Evolutionary conservation across 2,113 vertebrate species (phyloP).

Genomic region (Noctilio leporinus): DNA sequence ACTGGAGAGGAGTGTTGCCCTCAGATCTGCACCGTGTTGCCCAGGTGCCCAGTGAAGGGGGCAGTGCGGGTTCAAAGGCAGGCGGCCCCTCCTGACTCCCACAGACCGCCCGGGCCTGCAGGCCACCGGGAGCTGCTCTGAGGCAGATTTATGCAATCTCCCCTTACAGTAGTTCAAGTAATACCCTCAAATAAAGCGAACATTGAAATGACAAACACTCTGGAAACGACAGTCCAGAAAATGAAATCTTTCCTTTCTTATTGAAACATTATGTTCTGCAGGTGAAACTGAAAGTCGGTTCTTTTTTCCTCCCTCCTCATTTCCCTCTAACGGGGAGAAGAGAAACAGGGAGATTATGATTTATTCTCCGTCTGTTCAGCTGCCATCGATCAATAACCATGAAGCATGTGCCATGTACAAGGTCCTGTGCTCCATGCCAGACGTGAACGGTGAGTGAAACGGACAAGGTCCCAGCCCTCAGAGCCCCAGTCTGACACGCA

Average conservation of each 20-base stretch:
- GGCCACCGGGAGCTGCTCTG: not conserved
- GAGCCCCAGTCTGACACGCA: not conserved
- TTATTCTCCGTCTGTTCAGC: not conserved
- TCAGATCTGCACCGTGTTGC: not conserved
- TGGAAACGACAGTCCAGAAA: not conserved
- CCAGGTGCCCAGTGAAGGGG: not conserved
- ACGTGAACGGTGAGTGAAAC: not conserved
- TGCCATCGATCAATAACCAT: not conserved
- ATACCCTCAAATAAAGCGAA: slow-evolving; percentile 29
- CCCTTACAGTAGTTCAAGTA: slow-evolving; percentile 2
- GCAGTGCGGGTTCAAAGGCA: not conserved
- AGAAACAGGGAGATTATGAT: not conserved
- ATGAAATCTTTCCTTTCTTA: slow-evolving; percentile 5
- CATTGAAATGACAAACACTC: slow-evolving; percentile 38
- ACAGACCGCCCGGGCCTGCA: not conserved
- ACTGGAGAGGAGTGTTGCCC: not conserved
- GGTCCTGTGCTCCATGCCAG: not conserved
- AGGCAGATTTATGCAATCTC: slow-evolving; percentile 42
- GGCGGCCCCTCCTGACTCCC: not conserved
- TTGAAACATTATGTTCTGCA: not conserved
- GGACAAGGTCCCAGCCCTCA: not conserved
- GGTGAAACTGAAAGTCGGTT: not conserved
- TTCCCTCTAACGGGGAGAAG: not conserved
- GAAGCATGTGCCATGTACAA: not conserved
- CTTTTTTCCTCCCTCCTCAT: not conserved